phyloP scores from a whole-genome alignment of 1,140 invertebrate genomes.

The Gonatopus flavifemur region DNA sequence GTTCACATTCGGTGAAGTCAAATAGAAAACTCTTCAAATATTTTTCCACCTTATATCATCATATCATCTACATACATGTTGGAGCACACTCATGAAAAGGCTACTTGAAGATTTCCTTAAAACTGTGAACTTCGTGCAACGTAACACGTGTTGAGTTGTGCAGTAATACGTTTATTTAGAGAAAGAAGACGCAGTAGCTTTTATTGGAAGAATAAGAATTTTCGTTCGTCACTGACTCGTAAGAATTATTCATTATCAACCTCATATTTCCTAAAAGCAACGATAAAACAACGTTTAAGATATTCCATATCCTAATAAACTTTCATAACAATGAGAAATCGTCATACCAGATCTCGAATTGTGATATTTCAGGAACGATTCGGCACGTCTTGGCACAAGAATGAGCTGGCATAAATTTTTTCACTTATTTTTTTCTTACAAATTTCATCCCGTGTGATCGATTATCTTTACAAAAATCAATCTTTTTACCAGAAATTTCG shows the following conservation, averaged over 20 bases:
- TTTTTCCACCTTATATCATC: too few relatives aligned
- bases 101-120: too few relatives aligned
- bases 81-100: too few relatives aligned
- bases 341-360: not conserved
- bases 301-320: not conserved
- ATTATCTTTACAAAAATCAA: too few relatives aligned
- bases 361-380: slow-evolving; percentile 21
- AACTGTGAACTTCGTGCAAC: too few relatives aligned
- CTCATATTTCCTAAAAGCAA: slow-evolving; percentile 12
- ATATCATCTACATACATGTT: too few relatives aligned
- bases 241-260: slow-evolving; percentile 23
- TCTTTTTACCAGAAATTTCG: too few relatives aligned
- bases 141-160: slow-evolving; percentile 48
- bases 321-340: slow-evolving; percentile 6
- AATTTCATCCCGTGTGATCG: not conserved
- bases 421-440: slow-evolving; percentile 22
- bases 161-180: slow-evolving; percentile 42
- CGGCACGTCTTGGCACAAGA: slow-evolving; percentile 37
- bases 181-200: slow-evolving; percentile 38
- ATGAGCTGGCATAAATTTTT: slow-evolving; percentile 48
- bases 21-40: too few relatives aligned
- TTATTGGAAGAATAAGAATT: slow-evolving; percentile 28
- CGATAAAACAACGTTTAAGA: not conserved
- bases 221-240: slow-evolving; percentile 23
- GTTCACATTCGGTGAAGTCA: too few relatives aligned